Conservation (phyloP, 2,113 vertebrate genomes). For the Ginglymostoma cirratum region DNA sequence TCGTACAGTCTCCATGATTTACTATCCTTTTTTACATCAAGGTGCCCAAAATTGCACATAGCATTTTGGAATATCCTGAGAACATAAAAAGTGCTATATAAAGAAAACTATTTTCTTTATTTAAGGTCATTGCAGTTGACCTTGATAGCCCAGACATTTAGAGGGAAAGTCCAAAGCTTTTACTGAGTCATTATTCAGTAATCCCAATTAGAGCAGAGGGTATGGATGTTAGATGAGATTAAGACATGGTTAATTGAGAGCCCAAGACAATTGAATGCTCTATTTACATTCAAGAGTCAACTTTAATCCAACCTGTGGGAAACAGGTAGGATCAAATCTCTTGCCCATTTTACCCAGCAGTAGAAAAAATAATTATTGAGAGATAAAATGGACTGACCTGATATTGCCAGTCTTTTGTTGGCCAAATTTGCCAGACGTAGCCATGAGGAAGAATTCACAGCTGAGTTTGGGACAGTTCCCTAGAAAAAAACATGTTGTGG, state of each 20-base stretch:
- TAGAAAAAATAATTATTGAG: not conserved
- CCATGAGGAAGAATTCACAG: no score
- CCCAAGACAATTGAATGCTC: not conserved
- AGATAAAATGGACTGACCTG: not conserved
- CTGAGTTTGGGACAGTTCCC: no score
- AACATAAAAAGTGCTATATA: not conserved
- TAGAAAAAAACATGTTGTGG: no score
- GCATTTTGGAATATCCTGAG: not conserved
- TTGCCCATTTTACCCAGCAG: not conserved
- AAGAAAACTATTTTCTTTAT: not conserved
- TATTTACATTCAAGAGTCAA: not conserved
- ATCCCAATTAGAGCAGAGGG: not conserved
- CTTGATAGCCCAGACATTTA: not conserved
- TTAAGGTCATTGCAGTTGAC: not conserved
- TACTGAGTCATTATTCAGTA: not conserved
- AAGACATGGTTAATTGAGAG: not conserved
- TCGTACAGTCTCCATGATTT: not conserved
- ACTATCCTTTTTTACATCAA: not conserved
- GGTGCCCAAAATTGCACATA: not conserved
- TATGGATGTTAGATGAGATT: not conserved
- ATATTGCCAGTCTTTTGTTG: not conserved
- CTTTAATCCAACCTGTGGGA: not conserved
- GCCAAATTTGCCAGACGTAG: not conserved
- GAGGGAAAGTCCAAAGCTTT: not conserved
- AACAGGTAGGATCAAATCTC: no score